Evolutionary conservation across 2,797 vertebrate species (phyloP).

Genomic region (Gymnodraco acuticeps): DNA sequence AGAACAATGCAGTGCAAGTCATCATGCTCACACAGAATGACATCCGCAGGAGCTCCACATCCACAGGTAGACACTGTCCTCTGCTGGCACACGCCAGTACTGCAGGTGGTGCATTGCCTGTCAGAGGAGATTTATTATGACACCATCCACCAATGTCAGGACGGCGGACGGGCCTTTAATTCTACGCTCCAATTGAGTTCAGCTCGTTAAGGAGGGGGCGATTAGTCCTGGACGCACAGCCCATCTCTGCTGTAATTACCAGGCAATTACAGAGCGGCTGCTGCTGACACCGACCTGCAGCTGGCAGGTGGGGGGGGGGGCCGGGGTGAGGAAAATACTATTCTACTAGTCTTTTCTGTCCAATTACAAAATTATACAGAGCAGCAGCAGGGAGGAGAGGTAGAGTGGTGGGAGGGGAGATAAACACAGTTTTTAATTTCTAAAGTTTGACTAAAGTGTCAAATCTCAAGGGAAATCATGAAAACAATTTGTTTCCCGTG

Average conservation of each 20-base stretch:
- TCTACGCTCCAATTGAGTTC: slow-evolving; percentile 71
- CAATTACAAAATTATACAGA: slow-evolving; percentile 50
- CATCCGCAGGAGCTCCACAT: background rate
- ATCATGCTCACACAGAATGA: slow-evolving; percentile 35
- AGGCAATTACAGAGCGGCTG: slow-evolving; percentile 67
- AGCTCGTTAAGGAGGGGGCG: slow-evolving; percentile 68
- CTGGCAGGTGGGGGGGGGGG: slow-evolving; percentile 30
- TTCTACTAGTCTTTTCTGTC: slow-evolving; percentile 19
- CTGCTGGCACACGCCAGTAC: slow-evolving; percentile 74
- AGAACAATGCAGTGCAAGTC: slow-evolving; percentile 61
- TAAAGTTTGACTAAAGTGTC: slow-evolving; percentile 12
- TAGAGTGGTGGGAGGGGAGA: background rate
- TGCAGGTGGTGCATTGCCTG: background rate
- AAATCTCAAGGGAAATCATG: slow-evolving; percentile 37
- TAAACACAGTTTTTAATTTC: slow-evolving; percentile 22
- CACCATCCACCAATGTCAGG: slow-evolving; percentile 59
- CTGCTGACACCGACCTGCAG: slow-evolving; percentile 53
- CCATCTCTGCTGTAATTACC: slow-evolving; percentile 72
- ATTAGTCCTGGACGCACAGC: slow-evolving; percentile 66
- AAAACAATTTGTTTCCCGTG: slow-evolving; percentile 23
- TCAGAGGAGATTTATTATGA: slow-evolving; percentile 38
- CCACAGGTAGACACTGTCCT: slow-evolving; percentile 78
- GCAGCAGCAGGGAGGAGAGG: slow-evolving; percentile 6
- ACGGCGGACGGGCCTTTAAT: slow-evolving; percentile 59
- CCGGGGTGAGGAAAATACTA: slow-evolving; percentile 4